Conservation (phyloP, 2,113 vertebrate genomes). For the Stercorarius parasiticus region DNA sequence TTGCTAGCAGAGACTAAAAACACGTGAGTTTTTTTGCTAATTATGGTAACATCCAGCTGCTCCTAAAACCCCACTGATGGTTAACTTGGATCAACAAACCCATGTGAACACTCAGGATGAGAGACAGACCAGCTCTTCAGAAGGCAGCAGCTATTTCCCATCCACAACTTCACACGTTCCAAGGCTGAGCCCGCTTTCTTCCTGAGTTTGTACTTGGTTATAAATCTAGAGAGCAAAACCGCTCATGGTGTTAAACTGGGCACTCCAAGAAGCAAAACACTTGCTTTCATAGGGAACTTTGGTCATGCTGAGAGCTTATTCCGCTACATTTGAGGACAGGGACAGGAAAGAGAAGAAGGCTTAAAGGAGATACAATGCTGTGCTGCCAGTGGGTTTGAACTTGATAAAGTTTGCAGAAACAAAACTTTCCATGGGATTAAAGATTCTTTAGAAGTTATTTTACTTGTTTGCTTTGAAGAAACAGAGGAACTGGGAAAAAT, state of each 20-base stretch:
- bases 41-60: conserved; percentile 36
- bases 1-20: conserved; percentile 33
- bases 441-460: background rate
- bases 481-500: background rate
- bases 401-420: background rate
- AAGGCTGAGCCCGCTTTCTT: background rate
- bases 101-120: background rate
- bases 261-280: background rate
- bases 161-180: background rate
- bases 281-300: background rate
- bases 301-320: background rate
- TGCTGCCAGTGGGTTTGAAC: background rate
- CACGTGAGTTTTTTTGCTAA: background rate
- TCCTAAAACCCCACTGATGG: background rate
- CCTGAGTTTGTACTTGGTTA: background rate
- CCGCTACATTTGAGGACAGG: background rate
- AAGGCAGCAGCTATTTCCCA: background rate
- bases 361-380: background rate
- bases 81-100: background rate
- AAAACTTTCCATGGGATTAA: background rate
- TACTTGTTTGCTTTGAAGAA: background rate
- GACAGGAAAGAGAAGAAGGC: background rate
- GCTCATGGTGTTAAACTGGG: background rate
- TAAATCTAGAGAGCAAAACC: background rate
- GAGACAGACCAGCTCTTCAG: background rate